phyloP scores from a whole-genome alignment of 2,888 invertebrate genomes.

The Rhorus exstirpatorius region DNA sequence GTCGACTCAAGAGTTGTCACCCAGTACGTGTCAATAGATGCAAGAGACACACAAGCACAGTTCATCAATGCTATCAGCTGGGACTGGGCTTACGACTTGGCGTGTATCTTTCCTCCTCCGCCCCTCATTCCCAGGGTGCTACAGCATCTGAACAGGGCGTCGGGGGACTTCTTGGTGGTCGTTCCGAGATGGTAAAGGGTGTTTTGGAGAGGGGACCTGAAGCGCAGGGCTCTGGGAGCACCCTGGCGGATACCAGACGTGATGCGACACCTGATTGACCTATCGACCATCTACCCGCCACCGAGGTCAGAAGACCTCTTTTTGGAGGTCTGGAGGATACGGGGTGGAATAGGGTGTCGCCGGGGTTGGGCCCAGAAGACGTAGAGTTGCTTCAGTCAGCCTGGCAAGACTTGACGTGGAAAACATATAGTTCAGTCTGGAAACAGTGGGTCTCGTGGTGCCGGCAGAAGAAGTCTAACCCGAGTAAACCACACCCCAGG shows the following conservation, averaged over 20 bases:
- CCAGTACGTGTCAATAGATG: not conserved
- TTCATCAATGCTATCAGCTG: conserved; percentile 15
- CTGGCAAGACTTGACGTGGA: not conserved
- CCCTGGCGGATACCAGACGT: not conserved
- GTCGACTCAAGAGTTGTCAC: not conserved
- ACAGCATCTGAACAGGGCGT: not conserved
- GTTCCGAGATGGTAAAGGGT: conserved; percentile 1
- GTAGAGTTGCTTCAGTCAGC: not conserved
- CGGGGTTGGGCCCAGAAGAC: not conserved
- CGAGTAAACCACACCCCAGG: not conserved
- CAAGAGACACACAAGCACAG: not conserved
- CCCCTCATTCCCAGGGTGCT: not conserved
- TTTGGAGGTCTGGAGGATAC: not conserved
- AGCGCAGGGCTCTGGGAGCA: not conserved
- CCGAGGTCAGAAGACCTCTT: not conserved
- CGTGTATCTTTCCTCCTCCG: conserved; percentile 8
- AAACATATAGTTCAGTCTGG: not conserved
- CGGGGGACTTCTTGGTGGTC: not conserved
- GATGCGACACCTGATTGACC: not conserved
- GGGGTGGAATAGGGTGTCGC: not conserved
- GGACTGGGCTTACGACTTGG: not conserved
- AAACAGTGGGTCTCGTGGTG: conserved; percentile 1
- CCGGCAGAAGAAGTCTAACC: not conserved
- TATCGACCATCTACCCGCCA: not conserved
- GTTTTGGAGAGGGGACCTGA: not conserved